Percentiles rank a stretch among this genome's conserved stretches.
Conservation (phyloP, 2,113 vertebrate species). For the Polypterus senegalus region DNA sequence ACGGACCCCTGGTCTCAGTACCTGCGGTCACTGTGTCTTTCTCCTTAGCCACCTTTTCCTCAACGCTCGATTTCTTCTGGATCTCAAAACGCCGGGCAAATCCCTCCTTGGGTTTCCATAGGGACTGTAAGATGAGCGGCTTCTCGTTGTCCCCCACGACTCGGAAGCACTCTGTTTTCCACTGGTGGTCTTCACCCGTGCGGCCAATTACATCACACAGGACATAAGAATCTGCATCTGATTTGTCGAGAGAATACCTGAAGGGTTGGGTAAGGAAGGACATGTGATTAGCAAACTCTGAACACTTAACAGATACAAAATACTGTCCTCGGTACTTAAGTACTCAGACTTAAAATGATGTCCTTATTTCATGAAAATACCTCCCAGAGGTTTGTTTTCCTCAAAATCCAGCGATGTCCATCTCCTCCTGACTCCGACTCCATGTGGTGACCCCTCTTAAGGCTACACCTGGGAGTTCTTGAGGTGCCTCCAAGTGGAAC, state of each 20-base stretch:
- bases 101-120: constrained; percentile 65
- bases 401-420: too few species aligned
- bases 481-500: too few species aligned
- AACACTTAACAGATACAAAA: too few species aligned
- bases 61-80: constrained; percentile 42
- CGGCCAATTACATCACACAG: constrained; percentile 60
- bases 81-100: constrained; percentile 58
- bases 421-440: too few species aligned
- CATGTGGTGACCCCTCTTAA: too few species aligned
- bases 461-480: too few species aligned
- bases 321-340: too few species aligned
- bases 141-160: constrained; percentile 57
- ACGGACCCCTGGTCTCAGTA: constrained; percentile 16
- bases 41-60: constrained; percentile 49
- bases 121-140: constrained; percentile 58
- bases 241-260: constrained; percentile 53
- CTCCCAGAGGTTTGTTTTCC: too few species aligned
- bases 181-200: constrained; percentile 27
- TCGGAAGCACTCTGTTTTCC: constrained; percentile 52
- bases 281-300: too few species aligned
- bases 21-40: constrained; percentile 62
- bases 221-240: constrained; percentile 40
- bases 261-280: neutral
- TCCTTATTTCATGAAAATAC: too few species aligned
- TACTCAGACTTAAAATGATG: too few species aligned